These are phyloP conservation scores for Hiodon tergisus DNA, from an alignment of 2,113 vertebrate species.

Conservation along the genomic window DNA sequence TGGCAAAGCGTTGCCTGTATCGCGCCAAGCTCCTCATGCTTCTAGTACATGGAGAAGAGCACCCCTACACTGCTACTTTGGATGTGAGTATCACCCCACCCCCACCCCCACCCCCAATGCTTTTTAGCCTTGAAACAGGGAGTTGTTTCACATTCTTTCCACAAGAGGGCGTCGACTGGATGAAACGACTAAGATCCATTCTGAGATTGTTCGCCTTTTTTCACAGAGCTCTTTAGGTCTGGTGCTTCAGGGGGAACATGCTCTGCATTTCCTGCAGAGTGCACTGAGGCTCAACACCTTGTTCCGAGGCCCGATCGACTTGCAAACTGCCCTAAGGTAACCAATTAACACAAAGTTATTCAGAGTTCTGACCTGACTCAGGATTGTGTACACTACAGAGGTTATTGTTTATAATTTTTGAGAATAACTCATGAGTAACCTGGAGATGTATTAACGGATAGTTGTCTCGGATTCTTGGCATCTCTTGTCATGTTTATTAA, in stretches of 20 bases:
- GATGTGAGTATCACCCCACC: conserved; percentile 54
- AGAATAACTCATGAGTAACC: no score
- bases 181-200: not conserved
- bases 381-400: no score
- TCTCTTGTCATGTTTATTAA: no score
- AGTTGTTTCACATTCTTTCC: not conserved
- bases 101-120: not conserved
- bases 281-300: conserved; percentile 63
- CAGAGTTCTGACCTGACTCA: no score
- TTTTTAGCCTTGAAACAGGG: not conserved
- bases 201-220: conserved; percentile 5
- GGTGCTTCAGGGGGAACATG: conserved; percentile 57
- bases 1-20: conserved; percentile 68
- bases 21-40: conserved; percentile 65
- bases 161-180: not conserved
- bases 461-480: no score
- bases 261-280: conserved; percentile 58
- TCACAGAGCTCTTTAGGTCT: conserved; percentile 67
- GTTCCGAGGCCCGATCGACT: conserved; percentile 56
- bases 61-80: conserved; percentile 64
- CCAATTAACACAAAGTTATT: no score
- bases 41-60: conserved; percentile 66
- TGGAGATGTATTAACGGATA: no score
- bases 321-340: conserved; percentile 68
- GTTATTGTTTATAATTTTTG: no score